These are phyloP conservation scores for Menidia beryllina DNA, from an alignment of 2,113 vertebrate species.

Conservation along the genomic window DNA sequence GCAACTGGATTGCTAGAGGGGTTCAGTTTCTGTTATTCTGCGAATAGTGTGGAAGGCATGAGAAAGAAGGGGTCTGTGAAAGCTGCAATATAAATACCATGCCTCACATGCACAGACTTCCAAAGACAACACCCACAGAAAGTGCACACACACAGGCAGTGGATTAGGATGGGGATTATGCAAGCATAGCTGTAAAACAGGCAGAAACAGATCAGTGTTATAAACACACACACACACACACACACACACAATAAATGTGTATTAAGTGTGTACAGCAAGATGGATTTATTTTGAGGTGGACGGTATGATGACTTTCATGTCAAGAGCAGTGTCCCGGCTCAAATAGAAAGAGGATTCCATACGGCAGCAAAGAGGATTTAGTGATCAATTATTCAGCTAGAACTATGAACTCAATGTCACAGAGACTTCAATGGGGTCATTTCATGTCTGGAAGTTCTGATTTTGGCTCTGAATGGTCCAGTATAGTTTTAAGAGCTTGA, in stretches of 20 bases:
- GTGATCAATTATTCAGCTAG: conserved; percentile 43
- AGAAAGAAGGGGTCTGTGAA: conserved; percentile 62
- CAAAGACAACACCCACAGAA: conserved; percentile 26
- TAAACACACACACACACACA: conserved; percentile 57
- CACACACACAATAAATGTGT: conserved; percentile 39
- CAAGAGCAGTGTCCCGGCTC: conserved; percentile 26
- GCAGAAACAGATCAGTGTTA: conserved; percentile 72
- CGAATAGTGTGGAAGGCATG: conserved; percentile 50
- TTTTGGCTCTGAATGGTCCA: background rate
- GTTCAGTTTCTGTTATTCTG: conserved; percentile 42
- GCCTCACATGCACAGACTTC: conserved; percentile 41
- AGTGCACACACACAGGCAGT: conserved; percentile 27
- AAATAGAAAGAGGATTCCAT: conserved; percentile 33
- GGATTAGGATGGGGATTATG: conserved; percentile 76
- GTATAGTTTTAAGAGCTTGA: background rate
- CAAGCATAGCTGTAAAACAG: conserved; percentile 69
- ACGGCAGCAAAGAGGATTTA: conserved; percentile 42
- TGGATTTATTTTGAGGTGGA: conserved; percentile 56
- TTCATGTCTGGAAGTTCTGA: conserved; percentile 16
- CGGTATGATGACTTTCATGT: conserved; percentile 38
- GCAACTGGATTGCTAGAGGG: conserved; percentile 55
- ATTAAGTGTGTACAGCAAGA: conserved; percentile 47
- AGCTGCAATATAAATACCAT: conserved; percentile 60
- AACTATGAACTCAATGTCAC: conserved; percentile 30
- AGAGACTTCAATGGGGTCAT: conserved; percentile 38